Percentiles rank a stretch among this genome's conserved stretches.
Conservation (phyloP, 2,888 invertebrate genomes). For the Cyclophora albipunctata region DNA sequence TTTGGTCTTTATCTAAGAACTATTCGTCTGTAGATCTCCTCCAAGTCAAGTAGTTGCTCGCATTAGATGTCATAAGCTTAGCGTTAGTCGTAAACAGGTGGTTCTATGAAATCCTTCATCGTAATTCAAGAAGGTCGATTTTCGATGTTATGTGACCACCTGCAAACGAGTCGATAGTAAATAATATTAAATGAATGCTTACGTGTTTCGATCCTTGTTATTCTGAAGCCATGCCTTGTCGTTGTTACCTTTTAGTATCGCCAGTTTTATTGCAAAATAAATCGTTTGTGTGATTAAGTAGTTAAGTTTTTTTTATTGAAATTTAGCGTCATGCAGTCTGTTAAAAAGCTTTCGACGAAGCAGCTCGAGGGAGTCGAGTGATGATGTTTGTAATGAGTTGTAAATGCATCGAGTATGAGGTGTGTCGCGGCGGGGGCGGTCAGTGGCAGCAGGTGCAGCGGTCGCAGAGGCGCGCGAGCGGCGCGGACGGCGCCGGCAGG, state of each 20-base stretch:
- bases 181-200: slow-evolving; percentile 42
- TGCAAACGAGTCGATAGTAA: slow-evolving; percentile 26
- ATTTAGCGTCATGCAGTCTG: slow-evolving; percentile 38
- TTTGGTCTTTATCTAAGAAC: too few relatives aligned
- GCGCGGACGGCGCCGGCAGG: slow-evolving; percentile 31
- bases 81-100: slow-evolving; percentile 13
- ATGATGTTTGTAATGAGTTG: slow-evolving; percentile 1
- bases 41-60: slow-evolving; percentile 16
- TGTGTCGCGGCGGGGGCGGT: slow-evolving; percentile 20
- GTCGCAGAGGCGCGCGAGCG: slow-evolving; percentile 39
- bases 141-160: slow-evolving; percentile 10
- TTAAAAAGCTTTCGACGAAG: slow-evolving; percentile 27
- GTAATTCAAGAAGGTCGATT: too few relatives aligned
- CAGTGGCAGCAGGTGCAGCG: slow-evolving; percentile 68
- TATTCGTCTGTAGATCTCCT: slow-evolving; percentile 2
- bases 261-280: slow-evolving; percentile 22
- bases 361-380: too few relatives aligned
- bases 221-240: slow-evolving; percentile 69
- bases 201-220: slow-evolving; percentile 59
- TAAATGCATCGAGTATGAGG: slow-evolving; percentile 49
- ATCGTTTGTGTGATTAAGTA: slow-evolving; percentile 10
- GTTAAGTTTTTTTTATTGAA: slow-evolving; percentile 14
- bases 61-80: slow-evolving; percentile 15
- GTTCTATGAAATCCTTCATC: background rate
- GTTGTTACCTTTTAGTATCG: slow-evolving; percentile 38